Percentiles rank a stretch among this genome's conserved stretches.
These are phyloP conservation scores for Acanthopagrus latus DNA, from an alignment of 2,797 vertebrate species.

Conservation along the genomic window DNA sequence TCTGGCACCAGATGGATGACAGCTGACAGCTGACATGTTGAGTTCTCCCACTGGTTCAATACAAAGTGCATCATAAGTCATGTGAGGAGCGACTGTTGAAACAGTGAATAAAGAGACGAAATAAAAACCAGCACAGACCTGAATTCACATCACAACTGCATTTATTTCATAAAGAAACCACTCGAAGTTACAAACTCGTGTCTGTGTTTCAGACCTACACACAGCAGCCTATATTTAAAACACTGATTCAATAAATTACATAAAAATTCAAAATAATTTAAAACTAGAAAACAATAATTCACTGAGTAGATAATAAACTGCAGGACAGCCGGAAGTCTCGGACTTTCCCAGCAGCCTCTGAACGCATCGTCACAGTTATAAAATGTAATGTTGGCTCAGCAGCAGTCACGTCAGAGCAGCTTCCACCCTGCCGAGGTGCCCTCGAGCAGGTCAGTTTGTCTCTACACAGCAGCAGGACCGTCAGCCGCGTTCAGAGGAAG, in stretches of 20 bases:
- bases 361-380: not conserved
- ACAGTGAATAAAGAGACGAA: not conserved
- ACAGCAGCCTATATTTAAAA: not conserved
- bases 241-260: slow-evolving; percentile 49
- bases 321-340: not conserved
- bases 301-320: not conserved
- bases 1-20: too few species aligned
- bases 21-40: not conserved
- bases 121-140: not conserved
- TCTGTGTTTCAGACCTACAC: not conserved
- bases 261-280: slow-evolving; percentile 27
- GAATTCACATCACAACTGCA: not conserved
- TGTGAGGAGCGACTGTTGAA: not conserved
- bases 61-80: not conserved
- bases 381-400: not conserved
- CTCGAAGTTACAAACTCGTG: not conserved
- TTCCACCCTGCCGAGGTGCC: not conserved
- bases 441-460: not conserved
- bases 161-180: slow-evolving; percentile 31
- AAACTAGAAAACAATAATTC: not conserved
- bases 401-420: not conserved
- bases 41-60: not conserved
- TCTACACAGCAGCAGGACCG: not conserved
- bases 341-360: not conserved
- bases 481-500: slow-evolving; percentile 17